phyloP scores from a whole-genome alignment of 2,888 invertebrate species.

The Pristionchus japonicus region DNA sequence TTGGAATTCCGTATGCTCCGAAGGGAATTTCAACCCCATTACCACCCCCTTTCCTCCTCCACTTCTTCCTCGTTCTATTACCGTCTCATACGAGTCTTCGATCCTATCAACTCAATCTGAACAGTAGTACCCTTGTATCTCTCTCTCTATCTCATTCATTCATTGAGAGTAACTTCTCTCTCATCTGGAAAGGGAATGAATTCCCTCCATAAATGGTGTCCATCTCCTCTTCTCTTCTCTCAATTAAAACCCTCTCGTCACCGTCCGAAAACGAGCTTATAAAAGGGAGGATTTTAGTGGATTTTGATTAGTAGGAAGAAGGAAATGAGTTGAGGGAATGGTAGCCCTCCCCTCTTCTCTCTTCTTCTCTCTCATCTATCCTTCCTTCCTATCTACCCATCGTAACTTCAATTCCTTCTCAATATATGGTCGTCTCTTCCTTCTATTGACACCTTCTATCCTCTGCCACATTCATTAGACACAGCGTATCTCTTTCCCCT shows the following conservation, averaged over 20 bases:
- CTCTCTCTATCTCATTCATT: neutral
- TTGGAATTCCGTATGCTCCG: neutral
- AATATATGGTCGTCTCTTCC: conserved; percentile 14
- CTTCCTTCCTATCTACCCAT: neutral
- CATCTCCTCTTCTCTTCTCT: neutral
- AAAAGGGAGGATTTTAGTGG: conserved; percentile 24
- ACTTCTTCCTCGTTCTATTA: no score
- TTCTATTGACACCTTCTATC: conserved; percentile 22
- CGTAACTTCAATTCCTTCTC: conserved; percentile 26
- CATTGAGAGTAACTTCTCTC: neutral
- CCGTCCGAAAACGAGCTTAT: conserved; percentile 15
- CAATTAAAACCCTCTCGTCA: neutral
- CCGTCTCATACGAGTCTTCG: neutral
- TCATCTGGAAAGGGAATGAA: conserved; percentile 1
- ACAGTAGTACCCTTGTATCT: neutral
- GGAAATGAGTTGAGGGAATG: conserved; percentile 13
- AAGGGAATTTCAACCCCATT: neutral
- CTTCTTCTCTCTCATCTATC: neutral
- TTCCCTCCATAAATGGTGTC: neutral
- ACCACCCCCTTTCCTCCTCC: neutral
- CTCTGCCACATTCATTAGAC: conserved; percentile 25
- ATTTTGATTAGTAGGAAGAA: conserved; percentile 4
- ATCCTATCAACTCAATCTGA: neutral
- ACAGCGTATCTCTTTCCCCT: neutral
- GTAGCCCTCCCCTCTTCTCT: neutral